Percentiles rank a stretch among this genome's conserved stretches.
Conservation (phyloP, 1,140 invertebrate genomes). For the Drosophila setifemur region DNA sequence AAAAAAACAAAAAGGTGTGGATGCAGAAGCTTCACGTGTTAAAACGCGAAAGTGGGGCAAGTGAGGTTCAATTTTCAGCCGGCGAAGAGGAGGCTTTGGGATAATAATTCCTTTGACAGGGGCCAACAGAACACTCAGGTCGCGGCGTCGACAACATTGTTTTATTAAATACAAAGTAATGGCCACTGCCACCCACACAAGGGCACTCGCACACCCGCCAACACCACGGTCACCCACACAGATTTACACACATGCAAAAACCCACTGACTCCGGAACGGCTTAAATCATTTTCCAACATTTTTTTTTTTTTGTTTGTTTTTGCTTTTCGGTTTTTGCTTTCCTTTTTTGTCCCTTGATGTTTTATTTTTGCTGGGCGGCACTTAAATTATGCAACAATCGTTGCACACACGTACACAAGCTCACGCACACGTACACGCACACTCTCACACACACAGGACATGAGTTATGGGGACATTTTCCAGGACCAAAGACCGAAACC, state of each 20-base stretch:
- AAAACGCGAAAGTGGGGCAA: neutral
- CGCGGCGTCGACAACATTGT: constrained; percentile 56
- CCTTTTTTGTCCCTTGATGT: neutral
- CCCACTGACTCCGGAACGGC: constrained; percentile 17
- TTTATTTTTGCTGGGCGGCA: constrained; percentile 13
- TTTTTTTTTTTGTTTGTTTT: neutral
- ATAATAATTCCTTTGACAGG: constrained; percentile 55
- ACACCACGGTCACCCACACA: neutral
- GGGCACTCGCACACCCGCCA: neutral
- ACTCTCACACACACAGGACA: neutral
- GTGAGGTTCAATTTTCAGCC: constrained; percentile 36
- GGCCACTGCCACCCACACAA: constrained; percentile 13
- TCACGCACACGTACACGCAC: neutral
- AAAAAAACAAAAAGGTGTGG: too few relatives aligned
- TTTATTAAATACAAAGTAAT: constrained; percentile 72
- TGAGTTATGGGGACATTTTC: constrained; percentile 18
- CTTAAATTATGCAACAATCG: constrained; percentile 51
- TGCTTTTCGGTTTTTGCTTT: neutral
- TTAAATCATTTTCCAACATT: constrained; percentile 49
- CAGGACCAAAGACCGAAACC: neutral
- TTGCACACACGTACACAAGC: constrained; percentile 8
- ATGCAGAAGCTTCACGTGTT: too few relatives aligned
- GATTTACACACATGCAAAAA: neutral
- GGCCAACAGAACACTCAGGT: constrained; percentile 8
- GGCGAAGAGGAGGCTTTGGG: constrained; percentile 7